Evolutionary conservation across 2,797 vertebrate species (phyloP).

Genomic region (Vespertilio murinus): DNA sequence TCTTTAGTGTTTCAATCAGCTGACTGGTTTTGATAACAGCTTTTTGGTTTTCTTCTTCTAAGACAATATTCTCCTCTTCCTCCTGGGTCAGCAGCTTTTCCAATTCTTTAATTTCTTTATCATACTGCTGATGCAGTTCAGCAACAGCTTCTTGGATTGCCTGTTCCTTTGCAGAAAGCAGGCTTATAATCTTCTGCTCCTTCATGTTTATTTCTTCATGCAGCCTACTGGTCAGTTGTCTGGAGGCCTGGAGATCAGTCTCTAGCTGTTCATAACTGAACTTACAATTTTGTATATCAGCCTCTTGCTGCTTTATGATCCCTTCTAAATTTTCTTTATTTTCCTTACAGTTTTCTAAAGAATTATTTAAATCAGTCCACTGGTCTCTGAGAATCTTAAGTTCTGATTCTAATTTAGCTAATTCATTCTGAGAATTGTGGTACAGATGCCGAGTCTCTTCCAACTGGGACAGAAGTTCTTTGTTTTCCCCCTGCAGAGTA

Average conservation of each 20-base stretch:
- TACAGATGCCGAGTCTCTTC: slow-evolving; percentile 82
- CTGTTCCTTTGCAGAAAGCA: slow-evolving; percentile 93
- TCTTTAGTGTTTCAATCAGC: slow-evolving; percentile 86
- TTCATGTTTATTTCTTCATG: slow-evolving; percentile 90
- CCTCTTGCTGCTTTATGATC: slow-evolving; percentile 87
- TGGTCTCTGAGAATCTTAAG: slow-evolving; percentile 84
- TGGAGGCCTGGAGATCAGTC: slow-evolving; percentile 92
- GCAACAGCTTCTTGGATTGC: slow-evolving; percentile 85
- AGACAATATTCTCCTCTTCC: slow-evolving; percentile 85
- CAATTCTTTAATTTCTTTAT: slow-evolving; percentile 88
- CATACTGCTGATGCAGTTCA: slow-evolving; percentile 85
- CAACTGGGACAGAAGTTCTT: slow-evolving; percentile 81
- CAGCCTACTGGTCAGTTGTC: slow-evolving; percentile 88
- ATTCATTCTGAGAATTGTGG: slow-evolving; percentile 78
- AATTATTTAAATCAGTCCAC: slow-evolving; percentile 86
- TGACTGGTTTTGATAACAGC: slow-evolving; percentile 83
- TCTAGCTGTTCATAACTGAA: slow-evolving; percentile 92
- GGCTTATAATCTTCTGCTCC: slow-evolving; percentile 91
- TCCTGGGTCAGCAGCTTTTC: slow-evolving; percentile 81
- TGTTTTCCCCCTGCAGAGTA: slow-evolving; percentile 85
- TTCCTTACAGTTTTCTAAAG: slow-evolving; percentile 85
- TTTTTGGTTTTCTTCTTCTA: slow-evolving; percentile 88
- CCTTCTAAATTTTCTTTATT: slow-evolving; percentile 83
- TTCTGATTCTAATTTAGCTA: slow-evolving; percentile 85
- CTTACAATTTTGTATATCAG: slow-evolving; percentile 87